Conservation (phyloP, 2,888 invertebrate species). For the Chrysina gloriosa region DNA sequence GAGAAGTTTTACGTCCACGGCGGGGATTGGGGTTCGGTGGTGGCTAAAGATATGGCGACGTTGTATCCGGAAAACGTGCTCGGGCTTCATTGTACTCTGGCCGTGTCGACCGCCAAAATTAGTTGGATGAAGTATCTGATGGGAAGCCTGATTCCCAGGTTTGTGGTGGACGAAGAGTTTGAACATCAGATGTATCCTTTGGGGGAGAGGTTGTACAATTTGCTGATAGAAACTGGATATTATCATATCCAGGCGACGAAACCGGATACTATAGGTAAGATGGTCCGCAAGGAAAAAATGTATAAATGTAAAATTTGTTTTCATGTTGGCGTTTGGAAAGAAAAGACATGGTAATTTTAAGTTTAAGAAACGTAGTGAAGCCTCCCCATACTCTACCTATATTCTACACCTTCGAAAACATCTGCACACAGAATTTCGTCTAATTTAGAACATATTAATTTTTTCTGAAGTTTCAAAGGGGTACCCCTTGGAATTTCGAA, state of each 20-base stretch:
- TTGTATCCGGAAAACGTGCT: constrained; percentile 72
- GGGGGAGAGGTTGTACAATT: constrained; percentile 55
- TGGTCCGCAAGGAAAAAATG: too few species aligned
- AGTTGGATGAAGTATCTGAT: constrained; percentile 58
- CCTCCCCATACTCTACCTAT: too few species aligned
- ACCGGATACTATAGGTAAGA: constrained; percentile 85
- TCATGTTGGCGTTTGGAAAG: neutral
- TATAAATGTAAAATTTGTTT: too few species aligned
- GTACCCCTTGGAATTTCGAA: too few species aligned
- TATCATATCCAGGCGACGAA: constrained; percentile 87
- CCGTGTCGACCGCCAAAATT: constrained; percentile 55
- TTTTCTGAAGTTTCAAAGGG: too few species aligned
- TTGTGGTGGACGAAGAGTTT: constrained; percentile 69
- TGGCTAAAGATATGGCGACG: constrained; percentile 72
- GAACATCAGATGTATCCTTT: constrained; percentile 69
- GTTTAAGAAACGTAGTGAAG: too few species aligned
- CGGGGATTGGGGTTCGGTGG: constrained; percentile 84
- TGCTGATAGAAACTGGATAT: constrained; percentile 70
- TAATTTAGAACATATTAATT: too few species aligned
- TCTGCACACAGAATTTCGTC: too few species aligned
- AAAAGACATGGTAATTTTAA: too few species aligned
- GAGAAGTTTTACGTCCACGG: constrained; percentile 78
- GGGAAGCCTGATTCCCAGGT: constrained; percentile 69
- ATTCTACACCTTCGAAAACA: too few species aligned
- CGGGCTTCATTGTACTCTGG: constrained; percentile 74